Evolutionary conservation across 2,888 invertebrate species (phyloP).

Genomic region (Aleiodes alternator): DNA sequence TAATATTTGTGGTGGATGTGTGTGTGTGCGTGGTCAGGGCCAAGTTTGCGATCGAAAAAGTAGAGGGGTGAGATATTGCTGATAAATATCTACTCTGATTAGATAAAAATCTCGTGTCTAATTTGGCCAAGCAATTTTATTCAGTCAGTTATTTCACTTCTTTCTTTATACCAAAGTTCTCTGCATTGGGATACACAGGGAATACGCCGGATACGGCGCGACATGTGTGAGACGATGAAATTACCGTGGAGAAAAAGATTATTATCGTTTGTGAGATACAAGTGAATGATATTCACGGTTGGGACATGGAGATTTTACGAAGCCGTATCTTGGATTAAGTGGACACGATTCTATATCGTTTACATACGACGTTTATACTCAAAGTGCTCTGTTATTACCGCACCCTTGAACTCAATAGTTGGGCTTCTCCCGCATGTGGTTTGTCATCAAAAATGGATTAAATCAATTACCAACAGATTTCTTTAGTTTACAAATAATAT

Average conservation of each 20-base stretch:
- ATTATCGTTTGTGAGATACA: constrained; percentile 69
- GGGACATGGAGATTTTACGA: constrained; percentile 64
- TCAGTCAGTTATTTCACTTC: constrained; percentile 3
- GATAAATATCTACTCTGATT: constrained; percentile 22
- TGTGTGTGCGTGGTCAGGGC: constrained; percentile 19
- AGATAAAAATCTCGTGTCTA: constrained; percentile 17
- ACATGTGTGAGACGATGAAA: constrained; percentile 74
- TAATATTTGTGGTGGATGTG: constrained; percentile 3
- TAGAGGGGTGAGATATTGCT: constrained; percentile 5
- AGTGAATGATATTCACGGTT: constrained; percentile 71
- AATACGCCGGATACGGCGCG: constrained; percentile 61
- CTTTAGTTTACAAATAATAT: constrained; percentile 2
- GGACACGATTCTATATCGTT: constrained; percentile 25
- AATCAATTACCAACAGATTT: constrained; percentile 1
- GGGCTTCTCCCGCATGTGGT: neutral
- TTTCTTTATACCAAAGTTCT: neutral
- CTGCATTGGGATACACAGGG: neutral
- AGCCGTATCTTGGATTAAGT: constrained; percentile 47
- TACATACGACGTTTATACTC: constrained; percentile 41
- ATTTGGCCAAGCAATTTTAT: neutral
- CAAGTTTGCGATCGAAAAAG: neutral
- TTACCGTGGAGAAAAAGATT: constrained; percentile 66
- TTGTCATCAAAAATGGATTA: neutral
- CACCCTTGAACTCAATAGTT: neutral
- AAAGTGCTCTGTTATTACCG: constrained; percentile 35